These are phyloP conservation scores for Taenioides sp. DNA, from an alignment of 2,797 vertebrate genomes.

Conservation along the genomic window DNA sequence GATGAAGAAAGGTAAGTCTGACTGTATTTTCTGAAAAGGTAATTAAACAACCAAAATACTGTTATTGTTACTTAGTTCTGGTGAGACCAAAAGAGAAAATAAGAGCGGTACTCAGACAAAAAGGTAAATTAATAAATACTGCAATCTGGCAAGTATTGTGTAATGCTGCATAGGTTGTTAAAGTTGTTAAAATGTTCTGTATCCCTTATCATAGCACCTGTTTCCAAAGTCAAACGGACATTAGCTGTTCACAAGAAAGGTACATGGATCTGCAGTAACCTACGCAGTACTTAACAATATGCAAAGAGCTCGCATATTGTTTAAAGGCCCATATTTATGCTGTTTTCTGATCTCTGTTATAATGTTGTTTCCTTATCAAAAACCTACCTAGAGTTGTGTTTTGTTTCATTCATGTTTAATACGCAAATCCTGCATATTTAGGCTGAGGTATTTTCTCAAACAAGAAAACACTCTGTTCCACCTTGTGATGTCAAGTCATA, in stretches of 20 bases:
- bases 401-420: no score
- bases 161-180: no score
- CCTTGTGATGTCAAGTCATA: no score
- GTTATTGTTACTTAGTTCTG: slow-evolving; percentile 32
- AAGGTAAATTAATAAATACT: slow-evolving; percentile 30
- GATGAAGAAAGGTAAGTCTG: slow-evolving; percentile 53
- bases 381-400: no score
- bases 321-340: no score
- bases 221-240: slow-evolving; percentile 28
- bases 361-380: no score
- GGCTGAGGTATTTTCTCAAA: no score
- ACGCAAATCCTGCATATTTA: no score
- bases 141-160: not conserved
- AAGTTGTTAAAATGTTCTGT: not conserved
- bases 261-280: slow-evolving; percentile 6
- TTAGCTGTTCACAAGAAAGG: slow-evolving; percentile 46
- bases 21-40: not conserved
- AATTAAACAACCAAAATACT: not conserved
- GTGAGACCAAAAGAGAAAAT: slow-evolving; percentile 50
- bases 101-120: slow-evolving; percentile 42
- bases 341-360: no score
- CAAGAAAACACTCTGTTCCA: no score
- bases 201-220: slow-evolving; percentile 25
- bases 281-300: no score
- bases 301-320: no score